Base-by-base conservation (phyloP, 2,113 vertebrate genomes). In the Eulemur macaco region DNA sequence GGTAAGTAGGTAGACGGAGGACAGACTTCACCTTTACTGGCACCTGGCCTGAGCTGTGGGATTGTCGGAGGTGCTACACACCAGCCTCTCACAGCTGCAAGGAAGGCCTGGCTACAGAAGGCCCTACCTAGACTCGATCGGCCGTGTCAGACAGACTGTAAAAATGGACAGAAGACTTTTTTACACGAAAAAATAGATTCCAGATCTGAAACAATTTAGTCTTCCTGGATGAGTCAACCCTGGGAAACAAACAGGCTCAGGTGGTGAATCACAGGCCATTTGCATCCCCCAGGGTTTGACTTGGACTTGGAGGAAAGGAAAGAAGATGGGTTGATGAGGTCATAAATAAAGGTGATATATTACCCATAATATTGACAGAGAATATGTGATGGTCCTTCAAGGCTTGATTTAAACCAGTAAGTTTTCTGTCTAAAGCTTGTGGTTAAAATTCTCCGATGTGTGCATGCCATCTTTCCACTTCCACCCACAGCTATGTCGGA, bases 221-320 rank as follows among this genome's bases (percentile, higher is more conserved):
- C 60, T 93, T 96, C 78, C 42, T 91, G 83, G 54, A 89, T 96
- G 89, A 97, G 84, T 97, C 86, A 97, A 80, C 31, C 31, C 27
- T 52, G 68, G 45, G 73, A 73, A 84, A 94, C 71, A 95, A 91
- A 82, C 18, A 66, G 39, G 29, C 8, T 82, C 39, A 95, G 42
- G 18, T 69, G 77, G 86, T 88, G 87, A 94, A 83, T 73, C 73
- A 68, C 68, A 93, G 42, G 31, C 12, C 29, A 86, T 83, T 93
- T 80, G 81, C 56, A 88, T 63, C 34, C 11, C 11, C 34, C 17
- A 54, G 69, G 56, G 34, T 87, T 87, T 94, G 77, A 58, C 58
- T 77, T 93, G 87, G 95, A 84, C 54, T 95, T 88, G 71, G 71
- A 42, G 21, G 50, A 63, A 11, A 83, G 47, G 54, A 95, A 95